Evolutionary conservation across 92 coral and sea anemone genomes (phyloP).

Genomic region (Pocillopora grandis): DNA sequence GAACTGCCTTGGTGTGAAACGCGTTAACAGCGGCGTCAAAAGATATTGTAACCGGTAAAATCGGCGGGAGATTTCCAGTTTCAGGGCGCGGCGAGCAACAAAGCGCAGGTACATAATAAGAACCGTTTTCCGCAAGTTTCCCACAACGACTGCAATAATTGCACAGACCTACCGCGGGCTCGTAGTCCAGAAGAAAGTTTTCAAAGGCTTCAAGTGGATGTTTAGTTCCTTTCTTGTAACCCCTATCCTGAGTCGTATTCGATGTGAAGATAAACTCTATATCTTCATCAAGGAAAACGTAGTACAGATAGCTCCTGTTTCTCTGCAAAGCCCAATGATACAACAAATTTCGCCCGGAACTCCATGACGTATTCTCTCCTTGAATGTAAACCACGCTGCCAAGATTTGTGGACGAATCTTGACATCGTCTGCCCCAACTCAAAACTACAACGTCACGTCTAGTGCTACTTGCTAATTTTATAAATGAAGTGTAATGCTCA

Average conservation of each 20-base stretch:
- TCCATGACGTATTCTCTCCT: conserved; percentile 76
- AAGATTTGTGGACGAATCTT: conserved; percentile 23
- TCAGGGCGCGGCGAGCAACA: conserved; percentile 75
- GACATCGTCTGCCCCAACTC: conserved; percentile 75
- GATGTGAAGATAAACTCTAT: conserved; percentile 69
- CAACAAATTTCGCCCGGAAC: conserved; percentile 79
- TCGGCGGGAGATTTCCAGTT: conserved; percentile 52
- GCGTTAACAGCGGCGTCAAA: conserved; percentile 95
- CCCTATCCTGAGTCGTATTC: conserved; percentile 40
- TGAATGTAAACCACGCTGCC: conserved; percentile 57
- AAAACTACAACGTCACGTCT: conserved; percentile 74
- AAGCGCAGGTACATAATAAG: conserved; percentile 47
- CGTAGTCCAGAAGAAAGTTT: conserved; percentile 67
- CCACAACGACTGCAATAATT: conserved; percentile 88
- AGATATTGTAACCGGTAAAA: conserved; percentile 81
- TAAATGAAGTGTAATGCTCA: conserved; percentile 47
- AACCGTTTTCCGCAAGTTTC: conserved; percentile 44
- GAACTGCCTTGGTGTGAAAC: conserved; percentile 72
- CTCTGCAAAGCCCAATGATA: conserved; percentile 58
- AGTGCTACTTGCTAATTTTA: conserved; percentile 48
- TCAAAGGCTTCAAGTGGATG: conserved; percentile 76
- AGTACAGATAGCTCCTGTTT: conserved; percentile 65
- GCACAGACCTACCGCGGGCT: conserved; percentile 87
- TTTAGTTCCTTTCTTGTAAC: conserved; percentile 13
- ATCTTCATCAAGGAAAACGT: conserved; percentile 86